phyloP scores from a whole-genome alignment of 2,888 invertebrate genomes.

The Lucinisca nassula region DNA sequence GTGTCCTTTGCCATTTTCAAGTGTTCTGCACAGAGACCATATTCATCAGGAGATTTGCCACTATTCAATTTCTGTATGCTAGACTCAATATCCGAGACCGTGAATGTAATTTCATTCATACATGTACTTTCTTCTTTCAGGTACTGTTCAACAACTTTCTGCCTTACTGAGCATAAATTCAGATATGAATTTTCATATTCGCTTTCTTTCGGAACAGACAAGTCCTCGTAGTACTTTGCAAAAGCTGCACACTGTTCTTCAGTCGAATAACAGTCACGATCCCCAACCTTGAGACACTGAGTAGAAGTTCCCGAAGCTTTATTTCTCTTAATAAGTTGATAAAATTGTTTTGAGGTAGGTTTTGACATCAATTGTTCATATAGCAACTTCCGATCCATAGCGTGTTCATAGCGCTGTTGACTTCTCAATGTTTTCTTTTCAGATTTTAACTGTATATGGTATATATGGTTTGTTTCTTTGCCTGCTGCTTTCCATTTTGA shows the following conservation, averaged over 20 bases:
- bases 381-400: background rate
- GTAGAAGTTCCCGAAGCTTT: background rate
- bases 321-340: background rate
- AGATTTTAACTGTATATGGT: background rate
- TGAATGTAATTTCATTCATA: background rate
- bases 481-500: background rate
- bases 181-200: background rate
- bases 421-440: background rate
- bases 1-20: background rate
- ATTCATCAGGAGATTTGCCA: background rate
- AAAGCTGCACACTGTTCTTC: background rate
- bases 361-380: background rate
- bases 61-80: background rate
- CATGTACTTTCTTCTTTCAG: background rate
- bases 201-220: background rate
- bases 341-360: background rate
- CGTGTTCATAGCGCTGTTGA: background rate
- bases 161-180: background rate
- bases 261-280: background rate
- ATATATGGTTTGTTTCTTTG: background rate
- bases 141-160: background rate
- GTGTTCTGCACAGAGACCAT: background rate
- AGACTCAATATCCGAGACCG: background rate
- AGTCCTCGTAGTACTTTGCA: background rate
- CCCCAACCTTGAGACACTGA: background rate